Conservation (phyloP, 1,140 invertebrate genomes). For the Phthorimaea operculella region DNA sequence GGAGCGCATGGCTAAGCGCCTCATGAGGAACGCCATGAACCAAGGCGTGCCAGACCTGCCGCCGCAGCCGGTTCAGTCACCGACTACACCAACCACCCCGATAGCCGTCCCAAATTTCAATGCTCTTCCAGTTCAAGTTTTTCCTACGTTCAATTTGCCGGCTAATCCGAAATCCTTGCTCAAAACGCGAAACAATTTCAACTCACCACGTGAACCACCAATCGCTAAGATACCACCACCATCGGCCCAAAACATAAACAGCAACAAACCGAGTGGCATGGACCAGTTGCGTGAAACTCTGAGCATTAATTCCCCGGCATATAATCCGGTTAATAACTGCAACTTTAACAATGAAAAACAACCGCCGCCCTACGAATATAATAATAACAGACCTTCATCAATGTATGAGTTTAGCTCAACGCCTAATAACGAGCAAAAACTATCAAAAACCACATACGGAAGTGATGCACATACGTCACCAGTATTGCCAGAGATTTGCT, state of each 20-base stretch:
- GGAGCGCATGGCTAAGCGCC: conserved; percentile 86
- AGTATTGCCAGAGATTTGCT: conserved; percentile 35
- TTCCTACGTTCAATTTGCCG: conserved; percentile 58
- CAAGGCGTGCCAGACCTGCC: conserved; percentile 63
- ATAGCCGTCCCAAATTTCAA: conserved; percentile 53
- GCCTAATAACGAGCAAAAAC: conserved; percentile 9
- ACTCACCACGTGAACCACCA: conserved; percentile 25
- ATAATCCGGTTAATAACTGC: conserved; percentile 21
- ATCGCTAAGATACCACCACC: conserved; percentile 13
- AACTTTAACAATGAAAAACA: conserved; percentile 20
- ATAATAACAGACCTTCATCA: conserved; percentile 25
- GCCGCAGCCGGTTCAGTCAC: conserved; percentile 42
- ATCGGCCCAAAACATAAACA: conserved; percentile 16
- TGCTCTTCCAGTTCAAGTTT: conserved; percentile 62
- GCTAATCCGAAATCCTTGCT: conserved; percentile 62
- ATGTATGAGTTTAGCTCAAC: conserved; percentile 28
- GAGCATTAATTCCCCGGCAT: conserved; percentile 17
- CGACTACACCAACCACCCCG: conserved; percentile 34
- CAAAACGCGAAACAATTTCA: conserved; percentile 51
- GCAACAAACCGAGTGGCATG: conserved; percentile 11
- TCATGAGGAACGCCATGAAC: conserved; percentile 77
- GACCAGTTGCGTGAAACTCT: conserved; percentile 15
- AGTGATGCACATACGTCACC: conserved; percentile 23
- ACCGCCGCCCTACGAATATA: conserved; percentile 29
- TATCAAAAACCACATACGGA: conserved; percentile 23